These are phyloP conservation scores for Timandra comae DNA, from an alignment of 2,888 invertebrate genomes.

Conservation along the genomic window DNA sequence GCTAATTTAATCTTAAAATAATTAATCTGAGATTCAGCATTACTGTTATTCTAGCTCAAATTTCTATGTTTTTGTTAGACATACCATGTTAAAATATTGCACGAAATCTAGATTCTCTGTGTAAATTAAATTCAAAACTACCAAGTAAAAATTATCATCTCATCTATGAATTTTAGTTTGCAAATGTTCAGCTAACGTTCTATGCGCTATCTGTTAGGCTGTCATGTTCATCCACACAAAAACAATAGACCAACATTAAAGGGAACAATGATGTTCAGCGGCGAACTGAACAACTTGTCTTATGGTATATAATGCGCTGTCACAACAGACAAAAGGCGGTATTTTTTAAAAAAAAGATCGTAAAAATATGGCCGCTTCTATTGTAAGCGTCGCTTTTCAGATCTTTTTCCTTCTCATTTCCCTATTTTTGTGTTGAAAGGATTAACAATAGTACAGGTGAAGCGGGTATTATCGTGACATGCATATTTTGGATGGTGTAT, in stretches of 20 bases:
- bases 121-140: not conserved
- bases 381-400: constrained; percentile 58
- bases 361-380: constrained; percentile 62
- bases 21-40: not conserved
- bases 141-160: no score
- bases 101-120: not conserved
- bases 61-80: not conserved
- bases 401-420: constrained; percentile 65
- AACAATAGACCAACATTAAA: constrained; percentile 39
- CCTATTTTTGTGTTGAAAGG: constrained; percentile 67
- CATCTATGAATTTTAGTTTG: constrained; percentile 1
- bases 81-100: not conserved
- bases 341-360: constrained; percentile 52
- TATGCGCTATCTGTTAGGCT: constrained; percentile 20
- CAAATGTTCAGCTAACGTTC: constrained; percentile 1
- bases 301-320: constrained; percentile 65
- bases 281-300: constrained; percentile 62
- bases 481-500: constrained; percentile 33
- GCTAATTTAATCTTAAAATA: not conserved
- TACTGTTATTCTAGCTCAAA: not conserved
- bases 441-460: constrained; percentile 66
- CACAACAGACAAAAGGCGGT: constrained; percentile 56
- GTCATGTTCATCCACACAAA: constrained; percentile 27
- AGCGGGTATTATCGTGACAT: constrained; percentile 39
- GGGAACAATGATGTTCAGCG: constrained; percentile 48